Percentiles rank a stretch among this genome's conserved stretches.
Evolutionary conservation across 1,140 invertebrate genomes (phyloP).

Genomic region (Listronotus oregonensis): DNA sequence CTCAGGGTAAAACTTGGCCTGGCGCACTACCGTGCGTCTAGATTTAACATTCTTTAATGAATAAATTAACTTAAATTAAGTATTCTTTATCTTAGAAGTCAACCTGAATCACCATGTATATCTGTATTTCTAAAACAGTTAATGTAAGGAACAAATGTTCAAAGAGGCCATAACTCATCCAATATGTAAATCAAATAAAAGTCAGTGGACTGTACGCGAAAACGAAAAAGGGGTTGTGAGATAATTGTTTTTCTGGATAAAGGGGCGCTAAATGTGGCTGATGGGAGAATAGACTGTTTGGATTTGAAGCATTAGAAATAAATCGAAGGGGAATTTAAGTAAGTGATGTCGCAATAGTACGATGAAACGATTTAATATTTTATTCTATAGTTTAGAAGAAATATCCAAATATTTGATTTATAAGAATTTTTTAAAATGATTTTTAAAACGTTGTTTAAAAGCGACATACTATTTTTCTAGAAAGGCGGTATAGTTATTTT

Average conservation of each 20-base stretch:
- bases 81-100: too few species aligned
- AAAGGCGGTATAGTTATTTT: too few species aligned
- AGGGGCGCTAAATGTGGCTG: slow-evolving; percentile 21
- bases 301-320: slow-evolving; percentile 26
- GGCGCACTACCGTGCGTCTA: too few species aligned
- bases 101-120: too few species aligned
- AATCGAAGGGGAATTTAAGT: slow-evolving; percentile 14
- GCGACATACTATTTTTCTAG: too few species aligned
- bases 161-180: slow-evolving; percentile 18
- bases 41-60: too few species aligned
- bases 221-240: slow-evolving; percentile 20
- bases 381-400: too few species aligned
- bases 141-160: slow-evolving; percentile 21
- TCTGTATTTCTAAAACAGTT: slow-evolving; percentile 1
- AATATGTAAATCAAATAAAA: slow-evolving; percentile 32
- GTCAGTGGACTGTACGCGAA: slow-evolving; percentile 17
- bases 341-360: slow-evolving; percentile 7
- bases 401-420: too few species aligned
- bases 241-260: slow-evolving; percentile 30
- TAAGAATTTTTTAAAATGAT: too few species aligned
- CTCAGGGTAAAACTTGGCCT: too few species aligned
- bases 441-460: too few species aligned
- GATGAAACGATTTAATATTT: slow-evolving; percentile 11
- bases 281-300: slow-evolving; percentile 21
- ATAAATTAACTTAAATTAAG: too few species aligned